Percentiles rank a stretch among this genome's conserved stretches.
phyloP scores from a whole-genome alignment of 2,888 invertebrate species.

The Drosophila picticornis region DNA sequence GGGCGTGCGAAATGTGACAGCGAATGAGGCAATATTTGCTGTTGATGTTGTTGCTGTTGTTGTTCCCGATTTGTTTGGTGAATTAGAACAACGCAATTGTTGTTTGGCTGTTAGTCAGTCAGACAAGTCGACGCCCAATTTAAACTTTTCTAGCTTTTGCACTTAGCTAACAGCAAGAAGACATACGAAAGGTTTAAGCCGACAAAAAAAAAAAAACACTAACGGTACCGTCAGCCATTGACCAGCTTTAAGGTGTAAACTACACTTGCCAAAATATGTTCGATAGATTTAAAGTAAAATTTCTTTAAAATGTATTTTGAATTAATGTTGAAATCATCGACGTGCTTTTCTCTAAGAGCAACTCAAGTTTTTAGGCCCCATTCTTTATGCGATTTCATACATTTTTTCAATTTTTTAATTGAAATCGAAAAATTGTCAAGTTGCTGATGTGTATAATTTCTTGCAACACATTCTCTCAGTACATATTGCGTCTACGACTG shows the following conservation, averaged over 20 bases:
- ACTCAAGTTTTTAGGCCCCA: background rate
- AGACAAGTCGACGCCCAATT: slow-evolving; percentile 35
- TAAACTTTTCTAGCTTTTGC: background rate
- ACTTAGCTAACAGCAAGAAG: slow-evolving; percentile 7
- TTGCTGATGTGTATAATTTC: background rate
- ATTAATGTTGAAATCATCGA: background rate
- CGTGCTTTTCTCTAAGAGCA: background rate
- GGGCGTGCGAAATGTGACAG: slow-evolving; percentile 63
- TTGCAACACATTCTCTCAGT: slow-evolving; percentile 15
- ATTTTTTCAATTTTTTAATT: background rate
- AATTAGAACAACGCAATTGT: slow-evolving; percentile 71
- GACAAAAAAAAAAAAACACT: background rate
- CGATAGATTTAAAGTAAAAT: background rate
- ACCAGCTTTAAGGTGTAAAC: background rate
- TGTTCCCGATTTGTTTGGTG: slow-evolving; percentile 59
- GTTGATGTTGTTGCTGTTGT: slow-evolving; percentile 14
- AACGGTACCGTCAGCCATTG: slow-evolving; percentile 15
- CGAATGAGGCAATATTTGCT: slow-evolving; percentile 46
- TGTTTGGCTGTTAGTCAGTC: slow-evolving; percentile 36
- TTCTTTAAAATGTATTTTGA: background rate
- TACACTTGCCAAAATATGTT: slow-evolving; percentile 15
- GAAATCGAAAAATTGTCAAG: background rate
- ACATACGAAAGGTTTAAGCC: background rate
- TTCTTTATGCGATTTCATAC: background rate
- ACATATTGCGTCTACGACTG: slow-evolving; percentile 36